These are phyloP conservation scores for Formica aserva DNA, from an alignment of 2,888 invertebrate genomes.

Conservation along the genomic window DNA sequence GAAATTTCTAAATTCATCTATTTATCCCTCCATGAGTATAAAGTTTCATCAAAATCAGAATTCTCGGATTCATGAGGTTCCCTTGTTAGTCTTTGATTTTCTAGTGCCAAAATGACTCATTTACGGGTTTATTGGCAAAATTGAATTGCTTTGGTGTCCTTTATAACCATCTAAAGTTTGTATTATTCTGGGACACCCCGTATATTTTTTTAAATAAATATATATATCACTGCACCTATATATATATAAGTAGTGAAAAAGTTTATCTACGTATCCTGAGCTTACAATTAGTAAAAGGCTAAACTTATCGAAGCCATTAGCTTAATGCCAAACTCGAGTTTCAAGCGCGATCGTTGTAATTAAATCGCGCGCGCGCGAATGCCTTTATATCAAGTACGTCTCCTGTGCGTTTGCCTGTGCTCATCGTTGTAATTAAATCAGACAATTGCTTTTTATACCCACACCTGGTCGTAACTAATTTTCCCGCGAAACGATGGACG, in stretches of 20 bases:
- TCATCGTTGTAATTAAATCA: conserved; percentile 36
- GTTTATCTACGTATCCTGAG: too few relatives aligned
- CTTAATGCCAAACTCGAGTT: conserved; percentile 30
- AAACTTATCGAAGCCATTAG: conserved; percentile 38
- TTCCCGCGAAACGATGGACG: neutral
- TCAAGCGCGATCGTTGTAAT: conserved; percentile 29
- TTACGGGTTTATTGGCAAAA: too few relatives aligned
- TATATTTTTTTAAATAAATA: too few relatives aligned
- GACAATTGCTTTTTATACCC: conserved; percentile 36
- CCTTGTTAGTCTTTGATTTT: too few relatives aligned
- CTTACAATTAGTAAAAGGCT: conserved; percentile 14
- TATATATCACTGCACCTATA: too few relatives aligned
- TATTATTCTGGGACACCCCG: too few relatives aligned
- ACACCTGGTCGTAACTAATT: conserved; percentile 1
- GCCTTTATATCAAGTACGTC: conserved; percentile 21
- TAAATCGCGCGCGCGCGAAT: conserved; percentile 21
- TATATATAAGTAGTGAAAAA: too few relatives aligned
- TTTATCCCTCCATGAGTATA: neutral
- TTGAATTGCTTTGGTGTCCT: too few relatives aligned
- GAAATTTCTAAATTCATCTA: too few relatives aligned
- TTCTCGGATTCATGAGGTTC: too few relatives aligned
- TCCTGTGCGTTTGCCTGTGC: neutral
- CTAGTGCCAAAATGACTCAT: too few relatives aligned
- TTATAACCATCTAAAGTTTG: too few relatives aligned
- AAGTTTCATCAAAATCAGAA: neutral